Evolutionary conservation across 2,888 invertebrate genomes (phyloP), one percentile per base, ranked within the genome.

Genomic region (Chloromyia formosa): DNA sequence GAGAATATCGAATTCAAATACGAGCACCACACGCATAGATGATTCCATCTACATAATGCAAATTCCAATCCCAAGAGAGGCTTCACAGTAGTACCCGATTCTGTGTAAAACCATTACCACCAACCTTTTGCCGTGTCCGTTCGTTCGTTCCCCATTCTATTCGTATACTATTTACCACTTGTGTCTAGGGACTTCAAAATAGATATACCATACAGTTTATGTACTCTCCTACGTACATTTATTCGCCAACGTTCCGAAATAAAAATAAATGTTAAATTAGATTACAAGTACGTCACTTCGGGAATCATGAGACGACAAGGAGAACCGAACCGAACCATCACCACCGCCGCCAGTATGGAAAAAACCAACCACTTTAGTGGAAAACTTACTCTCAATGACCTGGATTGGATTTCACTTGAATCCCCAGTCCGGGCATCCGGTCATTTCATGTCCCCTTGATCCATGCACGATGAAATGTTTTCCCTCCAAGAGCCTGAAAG

Each of bases 261-360:
- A 73, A 73, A 73, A 73, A 73, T 73, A 73, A 73, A 73, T 61
- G 73, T 73, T 73, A 73, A 73, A 73, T 73, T 73, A 73, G 73
- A 73, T 73, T 73, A 73, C 61, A 73, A 73, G 71, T 71, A 58
- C 42, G 71, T 56, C 58, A 56, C 58, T 56, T 58, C 10, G 71
- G 56, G 56, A 58, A 71, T 56, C 40, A 58, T 56, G 42, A 69
- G 27, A 35, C 27, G 27, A 7, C 3, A 35, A 35, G 27, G 7
- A 35, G 7, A 35, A 35, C 27, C 7, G 7, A 35, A 35, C 27
- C 27, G 7, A 35, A 35, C 27, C 27, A 35, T 7, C 27, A 35
- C 27, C 27, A 7, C 27, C 27, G 7, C 27, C 7, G 27, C 7
- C 27, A 35, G 27, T 4, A 35, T 35, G 27, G 7, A 35, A 35